A percentile compares a stretch with the other conserved stretches of the same genome.
phyloP scores from a whole-genome alignment of 2,888 invertebrate genomes.

The Patella ulyssiponensis region DNA sequence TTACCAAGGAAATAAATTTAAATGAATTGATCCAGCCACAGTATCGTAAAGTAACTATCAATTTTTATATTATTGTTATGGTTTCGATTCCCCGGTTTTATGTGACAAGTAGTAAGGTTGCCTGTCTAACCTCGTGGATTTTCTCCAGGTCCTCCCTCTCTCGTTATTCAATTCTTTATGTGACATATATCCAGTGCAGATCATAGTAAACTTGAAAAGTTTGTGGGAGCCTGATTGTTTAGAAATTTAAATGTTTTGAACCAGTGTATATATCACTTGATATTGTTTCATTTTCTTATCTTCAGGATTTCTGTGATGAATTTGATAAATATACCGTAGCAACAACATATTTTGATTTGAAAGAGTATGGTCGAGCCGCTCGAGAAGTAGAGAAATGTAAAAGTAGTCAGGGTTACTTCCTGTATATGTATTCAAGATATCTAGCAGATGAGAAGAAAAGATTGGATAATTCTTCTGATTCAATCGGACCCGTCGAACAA shows the following conservation, averaged over 20 bases:
- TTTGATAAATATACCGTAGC: slow-evolving; percentile 84
- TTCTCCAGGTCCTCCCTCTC: too few relatives aligned
- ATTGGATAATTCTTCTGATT: slow-evolving; percentile 85
- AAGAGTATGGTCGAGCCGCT: slow-evolving; percentile 85
- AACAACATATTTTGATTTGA: slow-evolving; percentile 89
- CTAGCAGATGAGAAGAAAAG: slow-evolving; percentile 91
- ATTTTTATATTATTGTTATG: too few relatives aligned
- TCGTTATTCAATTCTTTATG: too few relatives aligned
- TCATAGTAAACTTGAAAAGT: not conserved
- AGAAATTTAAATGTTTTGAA: not conserved
- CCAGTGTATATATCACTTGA: not conserved
- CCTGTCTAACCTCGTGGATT: too few relatives aligned
- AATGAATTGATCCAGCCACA: slow-evolving; percentile 1
- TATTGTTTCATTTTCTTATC: not conserved
- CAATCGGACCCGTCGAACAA: slow-evolving; percentile 66
- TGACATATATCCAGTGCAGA: not conserved
- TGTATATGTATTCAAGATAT: slow-evolving; percentile 88
- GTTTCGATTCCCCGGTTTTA: too few relatives aligned
- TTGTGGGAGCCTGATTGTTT: not conserved
- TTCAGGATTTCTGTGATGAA: slow-evolving; percentile 75
- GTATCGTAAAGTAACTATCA: slow-evolving; percentile 30
- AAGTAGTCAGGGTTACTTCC: slow-evolving; percentile 81
- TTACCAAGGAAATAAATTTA: slow-evolving; percentile 76
- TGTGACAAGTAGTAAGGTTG: too few relatives aligned
- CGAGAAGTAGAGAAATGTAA: slow-evolving; percentile 61